Evolutionary conservation across 2,888 invertebrate genomes (phyloP).

Genomic region (Microlaimidae sp.): DNA sequence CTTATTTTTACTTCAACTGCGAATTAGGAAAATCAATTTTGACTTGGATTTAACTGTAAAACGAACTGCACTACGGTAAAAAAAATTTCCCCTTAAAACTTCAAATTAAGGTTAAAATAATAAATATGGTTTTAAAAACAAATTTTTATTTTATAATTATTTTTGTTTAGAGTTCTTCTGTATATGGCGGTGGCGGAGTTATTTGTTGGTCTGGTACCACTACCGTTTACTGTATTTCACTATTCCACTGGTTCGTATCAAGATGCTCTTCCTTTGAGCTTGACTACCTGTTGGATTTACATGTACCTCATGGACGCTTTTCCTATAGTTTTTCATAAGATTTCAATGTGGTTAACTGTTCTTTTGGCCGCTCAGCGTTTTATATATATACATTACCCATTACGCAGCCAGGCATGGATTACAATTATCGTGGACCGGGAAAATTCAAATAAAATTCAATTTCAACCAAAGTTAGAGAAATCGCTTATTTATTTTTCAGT

Average conservation of each 20-base stretch:
- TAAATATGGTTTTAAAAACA: too few species aligned
- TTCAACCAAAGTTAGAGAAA: conserved; percentile 4
- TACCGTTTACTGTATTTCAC: conserved; percentile 58
- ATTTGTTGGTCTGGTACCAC: conserved; percentile 72
- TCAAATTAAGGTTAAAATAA: too few species aligned
- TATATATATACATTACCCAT: background rate
- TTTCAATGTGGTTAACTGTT: conserved; percentile 80
- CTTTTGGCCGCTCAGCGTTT: conserved; percentile 66
- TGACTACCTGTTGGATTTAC: conserved; percentile 32
- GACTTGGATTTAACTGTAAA: too few species aligned
- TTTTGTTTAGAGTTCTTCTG: conserved; percentile 76
- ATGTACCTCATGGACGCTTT: conserved; percentile 33
- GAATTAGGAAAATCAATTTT: too few species aligned
- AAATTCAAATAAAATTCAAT: too few species aligned
- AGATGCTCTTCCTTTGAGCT: conserved; percentile 16
- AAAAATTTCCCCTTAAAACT: too few species aligned
- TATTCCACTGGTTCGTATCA: conserved; percentile 23
- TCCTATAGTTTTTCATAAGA: conserved; percentile 58
- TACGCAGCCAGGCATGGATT: background rate
- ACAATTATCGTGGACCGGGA: too few species aligned
- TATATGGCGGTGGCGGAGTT: conserved; percentile 91
- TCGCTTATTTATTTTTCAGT: background rate
- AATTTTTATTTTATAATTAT: too few species aligned
- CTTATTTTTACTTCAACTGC: too few species aligned
- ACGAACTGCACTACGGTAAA: too few species aligned